These are phyloP conservation scores for Clitarchus hookeri DNA, from an alignment of 2,888 invertebrate species.

Conservation along the genomic window DNA sequence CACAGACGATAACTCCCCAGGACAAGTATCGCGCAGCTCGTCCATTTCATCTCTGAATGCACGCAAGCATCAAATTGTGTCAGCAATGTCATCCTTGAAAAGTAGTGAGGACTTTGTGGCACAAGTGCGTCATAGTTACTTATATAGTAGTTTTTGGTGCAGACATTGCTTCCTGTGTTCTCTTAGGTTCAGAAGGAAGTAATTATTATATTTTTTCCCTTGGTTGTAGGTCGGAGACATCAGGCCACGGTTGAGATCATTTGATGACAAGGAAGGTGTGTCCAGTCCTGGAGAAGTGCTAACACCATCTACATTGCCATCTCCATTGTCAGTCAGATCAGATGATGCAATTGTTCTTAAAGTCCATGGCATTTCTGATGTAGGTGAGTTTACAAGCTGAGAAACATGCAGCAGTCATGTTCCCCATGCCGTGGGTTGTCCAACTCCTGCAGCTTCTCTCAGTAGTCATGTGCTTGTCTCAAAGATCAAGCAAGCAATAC, in stretches of 20 bases:
- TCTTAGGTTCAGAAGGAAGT: no score
- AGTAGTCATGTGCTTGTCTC: no score
- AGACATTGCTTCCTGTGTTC: not conserved
- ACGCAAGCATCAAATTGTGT: not conserved
- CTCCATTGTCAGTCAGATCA: constrained; percentile 45
- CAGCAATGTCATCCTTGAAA: not conserved
- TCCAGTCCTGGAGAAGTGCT: constrained; percentile 11
- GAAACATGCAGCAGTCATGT: no score
- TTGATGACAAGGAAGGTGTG: constrained; percentile 59
- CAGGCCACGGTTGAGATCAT: constrained; percentile 62
- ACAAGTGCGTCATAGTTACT: not conserved
- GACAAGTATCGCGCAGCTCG: constrained; percentile 58
- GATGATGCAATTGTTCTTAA: constrained; percentile 69
- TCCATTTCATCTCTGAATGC: constrained; percentile 56
- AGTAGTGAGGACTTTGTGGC: constrained; percentile 19
- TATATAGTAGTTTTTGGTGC: not conserved
- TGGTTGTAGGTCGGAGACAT: constrained; percentile 35
- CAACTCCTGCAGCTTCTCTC: no score
- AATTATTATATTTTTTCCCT: not conserved
- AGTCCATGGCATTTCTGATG: constrained; percentile 73
- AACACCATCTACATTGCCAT: constrained; percentile 39
- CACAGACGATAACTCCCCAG: constrained; percentile 45
- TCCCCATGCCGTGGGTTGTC: no score
- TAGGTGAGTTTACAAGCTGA: constrained; percentile 53
- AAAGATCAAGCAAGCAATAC: no score